phyloP scores from a whole-genome alignment of 2,797 vertebrate genomes.

The Pteronotus mesoamericanus region DNA sequence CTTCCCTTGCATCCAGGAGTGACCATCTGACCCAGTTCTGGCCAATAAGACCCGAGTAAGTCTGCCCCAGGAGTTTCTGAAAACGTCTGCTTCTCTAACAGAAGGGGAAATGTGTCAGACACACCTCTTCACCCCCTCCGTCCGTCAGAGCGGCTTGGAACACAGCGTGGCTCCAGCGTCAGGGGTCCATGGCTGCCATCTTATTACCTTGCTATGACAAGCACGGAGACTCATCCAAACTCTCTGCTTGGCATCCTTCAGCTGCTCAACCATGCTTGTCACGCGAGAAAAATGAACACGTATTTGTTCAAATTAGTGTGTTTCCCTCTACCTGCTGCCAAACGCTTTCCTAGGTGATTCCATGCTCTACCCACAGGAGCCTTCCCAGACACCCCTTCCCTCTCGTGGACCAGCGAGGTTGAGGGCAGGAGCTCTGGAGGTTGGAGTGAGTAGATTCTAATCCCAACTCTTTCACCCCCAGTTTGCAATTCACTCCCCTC shows the following conservation, averaged over 20 bases:
- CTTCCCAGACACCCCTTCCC: neutral
- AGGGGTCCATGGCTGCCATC: neutral
- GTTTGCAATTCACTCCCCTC: neutral
- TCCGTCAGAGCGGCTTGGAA: neutral
- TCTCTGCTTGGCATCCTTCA: neutral
- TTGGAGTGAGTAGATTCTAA: neutral
- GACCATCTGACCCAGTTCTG: neutral
- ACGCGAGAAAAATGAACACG: neutral
- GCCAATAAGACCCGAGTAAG: neutral
- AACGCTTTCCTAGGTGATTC: accelerated
- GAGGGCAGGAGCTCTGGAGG: neutral
- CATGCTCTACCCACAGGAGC: neutral
- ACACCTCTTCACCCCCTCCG: neutral
- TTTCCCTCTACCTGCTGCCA: neutral
- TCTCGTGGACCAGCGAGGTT: neutral
- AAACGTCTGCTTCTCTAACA: neutral
- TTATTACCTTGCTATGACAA: too few species aligned
- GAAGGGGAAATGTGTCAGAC: neutral
- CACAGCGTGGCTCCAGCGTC: accelerated
- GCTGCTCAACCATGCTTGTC: neutral
- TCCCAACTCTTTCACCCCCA: neutral
- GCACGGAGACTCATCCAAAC: neutral
- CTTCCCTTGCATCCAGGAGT: neutral
- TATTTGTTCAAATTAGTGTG: neutral
- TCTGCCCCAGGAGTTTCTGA: neutral